phyloP scores from a whole-genome alignment of 2,888 invertebrate species.

The Volucella zonaria region DNA sequence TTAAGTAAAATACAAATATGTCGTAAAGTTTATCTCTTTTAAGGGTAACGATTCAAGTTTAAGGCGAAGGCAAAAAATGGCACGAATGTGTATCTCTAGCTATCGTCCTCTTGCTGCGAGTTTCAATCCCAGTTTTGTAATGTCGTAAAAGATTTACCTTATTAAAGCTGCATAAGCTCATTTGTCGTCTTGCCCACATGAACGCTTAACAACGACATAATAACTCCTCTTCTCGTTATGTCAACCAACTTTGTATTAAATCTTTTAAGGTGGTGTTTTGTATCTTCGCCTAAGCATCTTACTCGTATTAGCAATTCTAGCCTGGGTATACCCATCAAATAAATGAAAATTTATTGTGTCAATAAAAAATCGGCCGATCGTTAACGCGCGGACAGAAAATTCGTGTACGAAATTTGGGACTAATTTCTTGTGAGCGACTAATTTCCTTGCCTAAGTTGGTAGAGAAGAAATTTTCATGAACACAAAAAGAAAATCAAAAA shows the following conservation, averaged over 20 bases:
- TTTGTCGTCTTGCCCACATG: background rate
- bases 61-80: no score
- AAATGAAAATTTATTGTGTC: conserved; percentile 52
- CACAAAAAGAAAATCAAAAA: conserved; percentile 1
- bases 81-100: no score
- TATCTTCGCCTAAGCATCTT: conserved; percentile 9
- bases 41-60: no score
- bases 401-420: conserved; percentile 30
- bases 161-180: conserved; percentile 10
- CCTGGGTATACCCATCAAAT: conserved; percentile 17
- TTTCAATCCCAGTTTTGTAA: no score
- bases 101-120: no score
- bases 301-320: conserved; percentile 7
- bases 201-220: background rate
- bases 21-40: no score
- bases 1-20: no score
- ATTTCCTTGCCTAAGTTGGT: conserved; percentile 18
- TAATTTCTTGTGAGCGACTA: conserved; percentile 17
- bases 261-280: no score
- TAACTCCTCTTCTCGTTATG: background rate
- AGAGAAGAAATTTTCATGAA: conserved; percentile 20
- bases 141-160: background rate
- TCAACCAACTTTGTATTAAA: conserved; percentile 22
- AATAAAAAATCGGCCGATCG: conserved; percentile 43
- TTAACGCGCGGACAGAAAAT: conserved; percentile 31